phyloP scores from a whole-genome alignment of 2,113 vertebrate genomes.

The Oryzias javanicus region DNA sequence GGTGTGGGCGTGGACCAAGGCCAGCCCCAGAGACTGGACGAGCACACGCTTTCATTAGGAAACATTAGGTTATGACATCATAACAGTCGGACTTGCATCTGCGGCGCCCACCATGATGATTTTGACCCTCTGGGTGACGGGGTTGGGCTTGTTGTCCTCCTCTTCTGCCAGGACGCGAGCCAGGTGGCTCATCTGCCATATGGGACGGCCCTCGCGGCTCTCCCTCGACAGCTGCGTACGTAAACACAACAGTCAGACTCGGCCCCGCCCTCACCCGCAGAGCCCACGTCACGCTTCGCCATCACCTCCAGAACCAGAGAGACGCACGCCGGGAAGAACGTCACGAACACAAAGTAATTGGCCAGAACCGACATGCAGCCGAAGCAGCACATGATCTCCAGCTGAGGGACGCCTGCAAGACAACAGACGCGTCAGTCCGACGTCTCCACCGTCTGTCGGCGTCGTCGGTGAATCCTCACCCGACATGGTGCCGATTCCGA shows the following conservation, averaged over 20 bases:
- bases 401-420: constrained; percentile 87
- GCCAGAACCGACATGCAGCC: constrained; percentile 97
- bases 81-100: too few relatives aligned
- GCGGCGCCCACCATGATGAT: constrained; percentile 90
- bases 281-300: neutral
- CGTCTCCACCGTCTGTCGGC: neutral
- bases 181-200: constrained; percentile 97
- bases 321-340: constrained; percentile 97
- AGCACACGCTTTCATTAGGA: neutral
- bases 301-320: constrained; percentile 96
- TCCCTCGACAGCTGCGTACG: constrained; percentile 87
- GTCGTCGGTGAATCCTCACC: constrained; percentile 65
- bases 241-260: neutral
- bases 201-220: constrained; percentile 89
- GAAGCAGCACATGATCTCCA: constrained; percentile 99
- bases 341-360: constrained; percentile 99
- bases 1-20: constrained; percentile 93
- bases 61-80: neutral
- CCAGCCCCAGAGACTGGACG: constrained; percentile 89
- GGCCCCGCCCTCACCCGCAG: neutral
- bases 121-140: constrained; percentile 95
- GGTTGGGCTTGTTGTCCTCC: constrained; percentile 96
- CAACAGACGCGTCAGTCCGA: neutral
- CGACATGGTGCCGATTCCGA: constrained; percentile 94
- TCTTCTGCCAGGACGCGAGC: constrained; percentile 92